Base-by-base conservation (phyloP, 1,140 invertebrate species). In the Drosophila ananassae region DNA sequence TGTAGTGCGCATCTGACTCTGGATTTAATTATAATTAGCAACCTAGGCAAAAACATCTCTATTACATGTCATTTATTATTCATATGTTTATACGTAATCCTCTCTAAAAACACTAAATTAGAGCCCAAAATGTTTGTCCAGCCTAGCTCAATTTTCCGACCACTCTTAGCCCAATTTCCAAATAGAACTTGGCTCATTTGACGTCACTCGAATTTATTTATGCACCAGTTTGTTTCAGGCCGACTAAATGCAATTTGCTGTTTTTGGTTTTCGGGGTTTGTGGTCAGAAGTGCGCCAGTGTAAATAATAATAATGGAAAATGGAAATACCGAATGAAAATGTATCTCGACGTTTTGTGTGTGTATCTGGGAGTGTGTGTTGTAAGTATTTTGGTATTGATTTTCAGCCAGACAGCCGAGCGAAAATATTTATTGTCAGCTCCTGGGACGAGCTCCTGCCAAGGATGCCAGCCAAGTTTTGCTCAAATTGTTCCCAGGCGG, bases 381-480 rank as follows among this genome's bases (percentile, higher is more conserved):
- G 46, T 34, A 50, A 41, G 44, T 30, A 32, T 13, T 75, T 64
- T 22, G 46, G 66, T 77, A 77, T 77, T 77, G 75, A 77, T 77
- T 77, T 77, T 77, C 60, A 72, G 52, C 22, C 55, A 54, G 56
- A 60, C 55, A 48, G 63, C 63, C 50, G 30, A 61, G 50, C 61
- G 54, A 68, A 77, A 77, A 77, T 77, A 76, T 77, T 77, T 77
- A 77, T 77, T 76, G 73, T 77, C 73, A 61, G 63, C 63, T 50
- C 52, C 13, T 30, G 64, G 56, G 60, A 64, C 56, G 53, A 64
- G 53, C 47, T 41, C 39, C 17, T 17, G 17, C 17, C 3, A 21
- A 13, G 47, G 32, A 48, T 69, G 51, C 44, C 37, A 61, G 61
- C 48, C 55, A 54, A 69, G 73, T 41, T 76, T 56, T 13, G 54